These are phyloP conservation scores for Triplophysa rosa DNA, from an alignment of 2,113 vertebrate genomes.

Conservation along the genomic window DNA sequence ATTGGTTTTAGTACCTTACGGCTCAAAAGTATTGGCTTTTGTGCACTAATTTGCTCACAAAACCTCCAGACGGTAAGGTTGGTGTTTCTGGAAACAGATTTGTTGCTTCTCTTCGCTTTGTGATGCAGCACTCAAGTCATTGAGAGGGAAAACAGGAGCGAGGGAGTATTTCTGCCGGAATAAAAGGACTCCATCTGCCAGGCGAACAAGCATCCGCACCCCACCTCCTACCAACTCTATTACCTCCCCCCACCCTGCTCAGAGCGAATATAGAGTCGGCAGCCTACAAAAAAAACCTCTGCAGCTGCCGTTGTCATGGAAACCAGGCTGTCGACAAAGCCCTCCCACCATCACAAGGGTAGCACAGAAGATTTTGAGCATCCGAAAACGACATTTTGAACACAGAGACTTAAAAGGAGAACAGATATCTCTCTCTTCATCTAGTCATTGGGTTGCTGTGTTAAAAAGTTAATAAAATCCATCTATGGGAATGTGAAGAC, in stretches of 20 bases:
- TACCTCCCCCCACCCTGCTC: conserved; percentile 7
- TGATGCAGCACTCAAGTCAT: conserved; percentile 27
- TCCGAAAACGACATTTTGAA: conserved; percentile 46
- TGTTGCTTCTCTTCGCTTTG: conserved; percentile 44
- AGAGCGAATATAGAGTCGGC: conserved; percentile 37
- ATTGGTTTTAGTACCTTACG: neutral
- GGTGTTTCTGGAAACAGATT: neutral
- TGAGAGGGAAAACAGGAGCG: conserved; percentile 12
- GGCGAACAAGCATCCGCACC: conserved; percentile 20
- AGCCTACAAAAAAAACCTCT: conserved; percentile 43
- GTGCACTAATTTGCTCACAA: neutral
- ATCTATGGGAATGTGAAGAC: neutral
- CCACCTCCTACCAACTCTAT: neutral
- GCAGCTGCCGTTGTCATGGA: conserved; percentile 59
- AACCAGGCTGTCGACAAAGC: conserved; percentile 51
- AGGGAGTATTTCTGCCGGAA: conserved; percentile 46
- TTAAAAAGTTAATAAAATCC: neutral
- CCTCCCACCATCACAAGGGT: conserved; percentile 35
- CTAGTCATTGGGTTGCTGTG: neutral
- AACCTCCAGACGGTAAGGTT: neutral
- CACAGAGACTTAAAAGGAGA: neutral
- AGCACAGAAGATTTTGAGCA: conserved; percentile 37
- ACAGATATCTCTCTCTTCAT: neutral
- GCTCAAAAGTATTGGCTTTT: neutral
- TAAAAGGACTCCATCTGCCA: conserved; percentile 56